Evolutionary conservation across 92 coral and sea anemone species (phyloP).

Genomic region (Parazoanthus darwini): DNA sequence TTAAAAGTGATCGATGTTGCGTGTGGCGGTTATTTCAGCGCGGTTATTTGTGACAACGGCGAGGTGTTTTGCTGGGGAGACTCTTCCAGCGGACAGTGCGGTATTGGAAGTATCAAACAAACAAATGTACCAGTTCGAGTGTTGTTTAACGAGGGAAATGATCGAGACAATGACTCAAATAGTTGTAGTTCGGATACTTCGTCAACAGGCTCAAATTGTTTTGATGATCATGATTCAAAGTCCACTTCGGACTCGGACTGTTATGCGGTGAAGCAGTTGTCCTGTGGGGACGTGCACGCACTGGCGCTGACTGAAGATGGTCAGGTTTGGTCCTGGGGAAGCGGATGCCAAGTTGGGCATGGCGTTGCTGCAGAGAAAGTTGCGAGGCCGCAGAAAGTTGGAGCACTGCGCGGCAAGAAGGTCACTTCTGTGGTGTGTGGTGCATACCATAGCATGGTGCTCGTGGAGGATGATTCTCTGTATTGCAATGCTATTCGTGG

Average conservation of each 20-base stretch:
- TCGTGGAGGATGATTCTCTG: slow-evolving; percentile 52
- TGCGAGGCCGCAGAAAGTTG: slow-evolving; percentile 62
- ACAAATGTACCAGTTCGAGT: slow-evolving; percentile 66
- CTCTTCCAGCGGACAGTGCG: slow-evolving; percentile 96
- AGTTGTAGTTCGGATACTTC: neutral
- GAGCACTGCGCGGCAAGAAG: slow-evolving; percentile 70
- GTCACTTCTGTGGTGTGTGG: slow-evolving; percentile 82
- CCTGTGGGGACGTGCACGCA: slow-evolving; percentile 91
- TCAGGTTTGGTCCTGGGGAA: slow-evolving; percentile 97
- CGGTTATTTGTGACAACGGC: slow-evolving; percentile 74
- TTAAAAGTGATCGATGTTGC: slow-evolving; percentile 65
- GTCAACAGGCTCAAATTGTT: slow-evolving; percentile 15
- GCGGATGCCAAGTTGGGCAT: slow-evolving; percentile 86
- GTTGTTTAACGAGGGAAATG: slow-evolving; percentile 49
- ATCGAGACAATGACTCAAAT: slow-evolving; percentile 1
- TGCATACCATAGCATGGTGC: slow-evolving; percentile 89
- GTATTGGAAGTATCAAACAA: slow-evolving; percentile 67
- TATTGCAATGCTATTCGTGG: slow-evolving; percentile 36
- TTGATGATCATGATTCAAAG: slow-evolving; percentile 20
- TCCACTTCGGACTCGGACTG: slow-evolving; percentile 13
- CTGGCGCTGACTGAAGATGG: slow-evolving; percentile 75
- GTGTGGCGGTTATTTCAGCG: slow-evolving; percentile 85
- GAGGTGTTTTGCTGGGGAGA: slow-evolving; percentile 94
- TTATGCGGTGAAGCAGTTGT: slow-evolving; percentile 55
- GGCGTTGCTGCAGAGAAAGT: slow-evolving; percentile 59